These are phyloP conservation scores for Grallaria varia DNA, from an alignment of 2,113 vertebrate genomes.

Conservation along the genomic window DNA sequence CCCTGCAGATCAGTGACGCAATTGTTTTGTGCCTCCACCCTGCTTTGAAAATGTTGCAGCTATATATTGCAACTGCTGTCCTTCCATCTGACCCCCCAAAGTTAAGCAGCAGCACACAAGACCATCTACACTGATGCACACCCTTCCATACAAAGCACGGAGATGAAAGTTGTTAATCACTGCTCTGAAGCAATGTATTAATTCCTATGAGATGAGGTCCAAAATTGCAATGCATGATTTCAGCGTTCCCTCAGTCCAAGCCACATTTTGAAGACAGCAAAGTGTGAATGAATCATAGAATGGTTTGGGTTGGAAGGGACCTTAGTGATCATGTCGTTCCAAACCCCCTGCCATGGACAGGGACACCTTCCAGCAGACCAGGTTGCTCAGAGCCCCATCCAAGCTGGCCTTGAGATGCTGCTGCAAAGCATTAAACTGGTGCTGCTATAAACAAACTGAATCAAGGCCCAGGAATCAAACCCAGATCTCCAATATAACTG, in stretches of 20 bases:
- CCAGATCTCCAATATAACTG: neutral
- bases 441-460: neutral
- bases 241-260: neutral
- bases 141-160: neutral
- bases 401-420: neutral
- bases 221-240: neutral
- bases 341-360: neutral
- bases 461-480: neutral
- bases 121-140: neutral
- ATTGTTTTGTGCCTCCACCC: neutral
- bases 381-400: neutral
- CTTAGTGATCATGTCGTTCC: neutral
- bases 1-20: neutral
- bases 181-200: neutral
- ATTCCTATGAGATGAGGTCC: neutral
- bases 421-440: neutral
- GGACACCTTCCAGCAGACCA: neutral
- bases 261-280: neutral
- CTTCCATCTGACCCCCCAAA: neutral
- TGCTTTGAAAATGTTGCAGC: neutral
- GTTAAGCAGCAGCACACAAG: neutral
- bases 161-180: neutral
- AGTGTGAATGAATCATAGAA: neutral
- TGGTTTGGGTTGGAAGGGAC: neutral
- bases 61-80: neutral